A percentile compares a stretch with the other conserved stretches of the same genome.
Conservation (phyloP, 2,113 vertebrate genomes). For the Neolamprologus ventralis region DNA sequence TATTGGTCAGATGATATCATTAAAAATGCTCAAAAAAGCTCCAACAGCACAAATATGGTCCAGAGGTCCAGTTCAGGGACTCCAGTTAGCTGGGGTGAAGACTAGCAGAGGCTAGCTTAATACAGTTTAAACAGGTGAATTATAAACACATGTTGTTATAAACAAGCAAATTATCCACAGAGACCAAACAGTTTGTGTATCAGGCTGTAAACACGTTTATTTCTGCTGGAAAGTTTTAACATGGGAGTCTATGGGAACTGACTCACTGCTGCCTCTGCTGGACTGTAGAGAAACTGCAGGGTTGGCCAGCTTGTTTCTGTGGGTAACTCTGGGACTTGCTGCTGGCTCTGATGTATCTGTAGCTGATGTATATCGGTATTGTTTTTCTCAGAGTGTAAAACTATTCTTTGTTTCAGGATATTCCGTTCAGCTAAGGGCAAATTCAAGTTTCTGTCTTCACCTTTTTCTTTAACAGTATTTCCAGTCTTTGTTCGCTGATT, state of each 20-base stretch:
- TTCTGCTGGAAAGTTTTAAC: neutral
- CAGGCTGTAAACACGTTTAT: neutral
- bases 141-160: neutral
- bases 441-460: neutral
- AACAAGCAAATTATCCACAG: neutral
- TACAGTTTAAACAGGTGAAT: neutral
- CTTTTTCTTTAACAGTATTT: neutral
- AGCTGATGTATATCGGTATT: neutral
- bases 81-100: neutral
- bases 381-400: neutral
- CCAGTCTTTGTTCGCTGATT: neutral
- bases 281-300: neutral
- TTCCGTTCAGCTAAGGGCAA: neutral
- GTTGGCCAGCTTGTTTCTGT: neutral
- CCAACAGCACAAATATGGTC: neutral
- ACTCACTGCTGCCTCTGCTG: neutral
- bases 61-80: neutral
- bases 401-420: neutral
- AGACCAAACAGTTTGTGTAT: neutral
- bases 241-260: neutral
- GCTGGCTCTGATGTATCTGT: neutral
- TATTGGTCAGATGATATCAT: neutral
- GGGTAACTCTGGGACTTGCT: neutral
- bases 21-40: neutral
- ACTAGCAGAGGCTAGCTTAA: neutral